Conservation (phyloP, 2,888 invertebrate species). For the Eupithecia exiguata region DNA sequence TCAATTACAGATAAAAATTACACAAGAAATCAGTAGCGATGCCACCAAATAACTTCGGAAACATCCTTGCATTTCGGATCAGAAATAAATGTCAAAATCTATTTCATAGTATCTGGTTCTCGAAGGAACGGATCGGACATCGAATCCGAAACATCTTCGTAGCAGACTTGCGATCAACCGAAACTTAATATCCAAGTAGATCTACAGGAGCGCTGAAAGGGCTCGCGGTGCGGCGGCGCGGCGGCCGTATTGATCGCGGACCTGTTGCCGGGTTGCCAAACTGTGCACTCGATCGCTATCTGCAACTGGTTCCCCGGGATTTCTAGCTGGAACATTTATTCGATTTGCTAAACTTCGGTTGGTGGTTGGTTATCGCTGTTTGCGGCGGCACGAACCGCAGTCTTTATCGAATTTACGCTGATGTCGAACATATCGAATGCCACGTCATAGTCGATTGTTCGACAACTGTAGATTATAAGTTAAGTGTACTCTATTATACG, state of each 20-base stretch:
- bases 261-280: conserved; percentile 79
- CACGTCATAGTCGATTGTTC: not conserved
- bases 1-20: not conserved
- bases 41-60: not conserved
- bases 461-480: not conserved
- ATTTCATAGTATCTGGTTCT: not conserved
- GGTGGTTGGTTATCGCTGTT: conserved; percentile 1
- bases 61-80: not conserved
- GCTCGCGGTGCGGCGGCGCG: conserved; percentile 70
- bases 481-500: not conserved
- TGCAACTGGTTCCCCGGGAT: conserved; percentile 48
- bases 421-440: not conserved
- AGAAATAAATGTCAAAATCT: not conserved
- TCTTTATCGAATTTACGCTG: not conserved
- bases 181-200: not conserved
- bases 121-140: not conserved
- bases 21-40: not conserved
- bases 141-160: not conserved
- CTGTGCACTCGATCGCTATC: conserved; percentile 57
- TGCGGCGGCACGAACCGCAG: not conserved
- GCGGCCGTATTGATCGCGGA: conserved; percentile 76
- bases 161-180: not conserved
- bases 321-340: conserved; percentile 27
- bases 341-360: conserved; percentile 3
- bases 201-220: conserved; percentile 55